phyloP scores from a whole-genome alignment of 2,113 vertebrate species.

The Seriola quinqueradiata region DNA sequence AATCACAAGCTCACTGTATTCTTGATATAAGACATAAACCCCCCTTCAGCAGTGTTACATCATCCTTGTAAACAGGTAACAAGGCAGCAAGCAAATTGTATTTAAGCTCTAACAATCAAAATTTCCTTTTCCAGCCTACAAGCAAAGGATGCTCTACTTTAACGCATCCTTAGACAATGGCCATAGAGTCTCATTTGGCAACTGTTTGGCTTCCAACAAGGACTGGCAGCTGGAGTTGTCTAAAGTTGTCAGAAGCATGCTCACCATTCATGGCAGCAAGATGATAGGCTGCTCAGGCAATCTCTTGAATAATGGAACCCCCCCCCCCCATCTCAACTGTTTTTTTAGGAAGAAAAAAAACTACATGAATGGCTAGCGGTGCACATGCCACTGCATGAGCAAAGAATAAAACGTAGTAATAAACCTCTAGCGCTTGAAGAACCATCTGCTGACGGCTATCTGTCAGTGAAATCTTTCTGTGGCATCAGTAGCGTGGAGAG shows the following conservation, averaged over 20 bases:
- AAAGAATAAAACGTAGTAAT: slow-evolving; percentile 46
- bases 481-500: slow-evolving; percentile 72
- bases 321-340: slow-evolving; percentile 2
- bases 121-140: slow-evolving; percentile 19
- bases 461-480: slow-evolving; percentile 75
- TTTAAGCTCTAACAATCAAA: slow-evolving; percentile 6
- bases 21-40: slow-evolving; percentile 41
- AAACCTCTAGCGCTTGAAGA: slow-evolving; percentile 57
- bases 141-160: slow-evolving; percentile 24
- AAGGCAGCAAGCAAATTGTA: slow-evolving; percentile 39
- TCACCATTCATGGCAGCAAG: slow-evolving; percentile 30
- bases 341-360: slow-evolving; percentile 5
- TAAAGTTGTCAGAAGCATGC: slow-evolving; percentile 9
- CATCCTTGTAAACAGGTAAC: slow-evolving; percentile 22
- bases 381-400: slow-evolving; percentile 34
- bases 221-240: slow-evolving; percentile 16
- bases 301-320: background rate
- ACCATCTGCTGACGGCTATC: slow-evolving; percentile 80
- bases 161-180: slow-evolving; percentile 35
- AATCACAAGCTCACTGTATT: slow-evolving; percentile 24
- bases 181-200: slow-evolving; percentile 51
- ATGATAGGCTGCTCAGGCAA: slow-evolving; percentile 29
- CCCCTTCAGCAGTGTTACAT: background rate
- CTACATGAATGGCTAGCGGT: slow-evolving; percentile 6
- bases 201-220: slow-evolving; percentile 28